phyloP scores from a whole-genome alignment of 2,797 vertebrate genomes.

The Bufotes viridis region DNA sequence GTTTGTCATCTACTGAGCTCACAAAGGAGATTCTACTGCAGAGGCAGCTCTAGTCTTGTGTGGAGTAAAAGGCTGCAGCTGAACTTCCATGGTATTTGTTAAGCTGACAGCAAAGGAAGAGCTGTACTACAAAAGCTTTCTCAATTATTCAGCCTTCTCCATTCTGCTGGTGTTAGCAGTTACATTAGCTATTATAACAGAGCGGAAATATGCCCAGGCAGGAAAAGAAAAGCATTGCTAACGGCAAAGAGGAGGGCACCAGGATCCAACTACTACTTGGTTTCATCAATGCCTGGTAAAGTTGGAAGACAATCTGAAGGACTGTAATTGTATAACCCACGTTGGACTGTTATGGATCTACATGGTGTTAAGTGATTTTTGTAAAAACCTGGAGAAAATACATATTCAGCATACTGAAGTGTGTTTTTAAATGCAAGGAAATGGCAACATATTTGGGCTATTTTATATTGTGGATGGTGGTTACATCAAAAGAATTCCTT shows the following conservation, averaged over 20 bases:
- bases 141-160: conserved; percentile 9
- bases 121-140: neutral
- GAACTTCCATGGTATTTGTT: conserved; percentile 11
- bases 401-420: neutral
- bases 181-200: conserved; percentile 5
- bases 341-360: conserved; percentile 5
- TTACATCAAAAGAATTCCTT: neutral
- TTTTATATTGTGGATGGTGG: conserved; percentile 22
- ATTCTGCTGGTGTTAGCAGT: conserved; percentile 18
- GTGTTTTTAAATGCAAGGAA: neutral
- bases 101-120: conserved; percentile 5
- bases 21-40: conserved; percentile 24
- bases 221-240: conserved; percentile 4
- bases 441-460: conserved; percentile 32
- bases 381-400: conserved; percentile 1
- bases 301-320: conserved; percentile 43
- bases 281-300: conserved; percentile 41
- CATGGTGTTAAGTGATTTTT: neutral
- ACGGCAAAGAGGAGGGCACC: conserved; percentile 39
- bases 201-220: conserved; percentile 40
- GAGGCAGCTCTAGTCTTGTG: neutral
- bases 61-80: neutral
- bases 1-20: conserved; percentile 1
- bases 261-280: conserved; percentile 22
- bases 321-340: conserved; percentile 14